Evolutionary conservation across 2,888 invertebrate species (phyloP).

Genomic region (Eristalinus sepulchralis): DNA sequence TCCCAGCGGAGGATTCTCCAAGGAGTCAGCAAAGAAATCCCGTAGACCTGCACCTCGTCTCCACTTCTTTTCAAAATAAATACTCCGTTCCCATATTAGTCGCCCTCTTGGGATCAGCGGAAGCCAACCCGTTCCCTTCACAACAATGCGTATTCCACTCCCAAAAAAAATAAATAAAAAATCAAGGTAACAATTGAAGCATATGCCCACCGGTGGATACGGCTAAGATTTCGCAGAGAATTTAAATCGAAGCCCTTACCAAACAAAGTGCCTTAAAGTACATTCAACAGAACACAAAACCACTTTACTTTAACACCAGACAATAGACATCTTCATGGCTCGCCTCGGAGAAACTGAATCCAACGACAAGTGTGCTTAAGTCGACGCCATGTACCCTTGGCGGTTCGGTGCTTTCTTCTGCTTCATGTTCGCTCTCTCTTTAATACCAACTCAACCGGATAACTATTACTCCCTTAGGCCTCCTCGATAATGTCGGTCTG

Average conservation of each 20-base stretch:
- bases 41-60: too few relatives aligned
- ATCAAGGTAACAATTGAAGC: background rate
- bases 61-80: too few relatives aligned
- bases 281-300: background rate
- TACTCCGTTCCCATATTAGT: too few relatives aligned
- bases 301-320: background rate
- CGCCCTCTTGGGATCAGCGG: background rate
- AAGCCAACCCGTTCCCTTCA: background rate
- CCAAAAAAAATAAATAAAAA: background rate
- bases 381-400: conserved; percentile 1
- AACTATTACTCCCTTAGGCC: conserved; percentile 69
- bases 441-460: conserved; percentile 62
- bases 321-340: conserved; percentile 2
- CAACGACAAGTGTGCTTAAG: conserved; percentile 26
- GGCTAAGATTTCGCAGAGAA: background rate
- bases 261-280: background rate
- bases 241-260: background rate
- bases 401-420: background rate
- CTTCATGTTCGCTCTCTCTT: conserved; percentile 15
- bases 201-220: background rate
- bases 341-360: conserved; percentile 23
- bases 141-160: background rate
- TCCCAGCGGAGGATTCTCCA: too few relatives aligned
- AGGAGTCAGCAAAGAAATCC: too few relatives aligned
- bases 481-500: conserved; percentile 54